phyloP scores from a whole-genome alignment of 2,888 invertebrate genomes.

The Pinctada fucata region DNA sequence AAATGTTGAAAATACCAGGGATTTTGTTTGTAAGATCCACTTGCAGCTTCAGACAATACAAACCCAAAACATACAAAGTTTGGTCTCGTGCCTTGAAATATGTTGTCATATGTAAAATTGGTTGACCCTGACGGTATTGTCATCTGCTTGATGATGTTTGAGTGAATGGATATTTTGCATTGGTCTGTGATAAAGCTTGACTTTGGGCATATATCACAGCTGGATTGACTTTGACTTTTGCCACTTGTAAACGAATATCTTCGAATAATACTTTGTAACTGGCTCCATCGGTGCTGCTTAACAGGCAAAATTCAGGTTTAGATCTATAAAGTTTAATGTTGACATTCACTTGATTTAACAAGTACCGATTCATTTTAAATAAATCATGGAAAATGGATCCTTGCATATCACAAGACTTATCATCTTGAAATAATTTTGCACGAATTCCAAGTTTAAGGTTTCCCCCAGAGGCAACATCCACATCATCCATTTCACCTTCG shows the following conservation, averaged over 20 bases:
- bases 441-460: conserved; percentile 37
- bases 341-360: conserved; percentile 46
- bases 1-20: conserved; percentile 44
- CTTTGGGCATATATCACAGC: conserved; percentile 30
- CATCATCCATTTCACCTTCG: conserved; percentile 28
- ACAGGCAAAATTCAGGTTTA: conserved; percentile 35
- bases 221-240: conserved; percentile 31
- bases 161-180: conserved; percentile 34
- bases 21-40: conserved; percentile 29
- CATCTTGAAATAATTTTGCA: conserved; percentile 25
- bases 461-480: conserved; percentile 24
- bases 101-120: conserved; percentile 38
- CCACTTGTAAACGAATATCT: conserved; percentile 27
- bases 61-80: conserved; percentile 39
- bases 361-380: conserved; percentile 35
- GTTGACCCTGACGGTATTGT: conserved; percentile 28
- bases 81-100: conserved; percentile 38
- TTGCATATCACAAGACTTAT: conserved; percentile 35
- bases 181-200: conserved; percentile 23
- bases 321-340: conserved; percentile 43
- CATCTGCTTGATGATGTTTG: conserved; percentile 14
- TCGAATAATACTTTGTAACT: conserved; percentile 34
- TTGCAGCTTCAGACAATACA: conserved; percentile 28
- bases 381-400: conserved; percentile 44
- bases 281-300: conserved; percentile 19